These are phyloP conservation scores for Archips xylosteana DNA, from an alignment of 2,888 invertebrate species.

Conservation along the genomic window DNA sequence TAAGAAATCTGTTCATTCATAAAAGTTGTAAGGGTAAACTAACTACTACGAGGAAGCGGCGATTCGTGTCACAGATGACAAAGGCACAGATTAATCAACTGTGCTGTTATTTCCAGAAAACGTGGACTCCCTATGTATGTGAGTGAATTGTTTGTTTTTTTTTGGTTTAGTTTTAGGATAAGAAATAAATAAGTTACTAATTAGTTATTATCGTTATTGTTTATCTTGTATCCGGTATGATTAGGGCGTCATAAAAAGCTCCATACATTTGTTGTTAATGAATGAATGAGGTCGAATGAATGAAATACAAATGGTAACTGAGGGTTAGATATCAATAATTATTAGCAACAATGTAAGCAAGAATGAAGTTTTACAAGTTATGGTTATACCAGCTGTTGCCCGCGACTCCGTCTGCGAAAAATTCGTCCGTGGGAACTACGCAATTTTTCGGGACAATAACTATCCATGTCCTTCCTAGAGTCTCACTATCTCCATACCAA, in stretches of 20 bases:
- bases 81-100: conserved; percentile 9
- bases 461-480: no score
- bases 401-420: no score
- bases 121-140: neutral
- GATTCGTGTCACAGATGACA: conserved; percentile 42
- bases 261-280: neutral
- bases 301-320: neutral
- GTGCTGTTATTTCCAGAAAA: neutral
- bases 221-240: conserved; percentile 7
- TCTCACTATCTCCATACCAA: no score
- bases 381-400: neutral
- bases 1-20: conserved; percentile 78
- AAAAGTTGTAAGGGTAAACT: conserved; percentile 73
- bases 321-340: neutral
- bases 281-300: conserved; percentile 1
- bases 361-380: neutral
- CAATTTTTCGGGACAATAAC: no score
- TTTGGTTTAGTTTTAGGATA: neutral
- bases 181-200: neutral
- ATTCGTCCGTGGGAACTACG: no score
- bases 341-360: neutral
- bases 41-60: conserved; percentile 67
- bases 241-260: neutral
- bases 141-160: neutral
- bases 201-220: conserved; percentile 1